Percentiles rank a stretch among this genome's conserved stretches.
These are phyloP conservation scores for Macquaria ambigua DNA, from an alignment of 2,113 vertebrate species.

Conservation along the genomic window DNA sequence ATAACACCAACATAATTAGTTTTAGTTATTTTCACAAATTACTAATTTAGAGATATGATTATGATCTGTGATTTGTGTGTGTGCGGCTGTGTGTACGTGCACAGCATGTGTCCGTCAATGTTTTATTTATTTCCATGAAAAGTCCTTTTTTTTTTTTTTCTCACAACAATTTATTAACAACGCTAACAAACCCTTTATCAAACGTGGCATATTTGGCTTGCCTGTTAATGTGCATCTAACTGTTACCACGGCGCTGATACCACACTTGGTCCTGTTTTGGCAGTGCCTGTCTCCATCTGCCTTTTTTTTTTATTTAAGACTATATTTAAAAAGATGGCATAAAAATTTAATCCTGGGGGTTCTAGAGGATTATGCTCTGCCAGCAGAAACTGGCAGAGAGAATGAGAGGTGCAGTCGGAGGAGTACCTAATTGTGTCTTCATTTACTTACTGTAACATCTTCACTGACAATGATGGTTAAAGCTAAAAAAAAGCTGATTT, in stretches of 20 bases:
- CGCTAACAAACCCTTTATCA: constrained; percentile 47
- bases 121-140: constrained; percentile 32
- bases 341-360: constrained; percentile 60
- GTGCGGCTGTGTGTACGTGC: background rate
- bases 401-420: constrained; percentile 54
- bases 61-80: background rate
- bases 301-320: constrained; percentile 47
- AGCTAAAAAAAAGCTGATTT: background rate
- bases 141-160: constrained; percentile 47
- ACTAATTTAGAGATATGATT: constrained; percentile 14
- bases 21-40: constrained; percentile 9
- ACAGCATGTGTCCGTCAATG: constrained; percentile 27
- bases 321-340: constrained; percentile 73
- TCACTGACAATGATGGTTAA: constrained; percentile 27
- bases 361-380: constrained; percentile 52
- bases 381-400: constrained; percentile 67
- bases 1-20: constrained; percentile 8
- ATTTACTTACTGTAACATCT: constrained; percentile 52
- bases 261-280: constrained; percentile 55
- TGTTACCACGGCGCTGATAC: constrained; percentile 53
- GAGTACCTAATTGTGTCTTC: constrained; percentile 61
- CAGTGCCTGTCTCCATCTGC: constrained; percentile 61
- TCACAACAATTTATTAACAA: constrained; percentile 14
- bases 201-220: constrained; percentile 50
- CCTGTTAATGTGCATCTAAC: constrained; percentile 47